phyloP scores from a whole-genome alignment of 2,797 vertebrate genomes.

The Linurgus olivaceus region DNA sequence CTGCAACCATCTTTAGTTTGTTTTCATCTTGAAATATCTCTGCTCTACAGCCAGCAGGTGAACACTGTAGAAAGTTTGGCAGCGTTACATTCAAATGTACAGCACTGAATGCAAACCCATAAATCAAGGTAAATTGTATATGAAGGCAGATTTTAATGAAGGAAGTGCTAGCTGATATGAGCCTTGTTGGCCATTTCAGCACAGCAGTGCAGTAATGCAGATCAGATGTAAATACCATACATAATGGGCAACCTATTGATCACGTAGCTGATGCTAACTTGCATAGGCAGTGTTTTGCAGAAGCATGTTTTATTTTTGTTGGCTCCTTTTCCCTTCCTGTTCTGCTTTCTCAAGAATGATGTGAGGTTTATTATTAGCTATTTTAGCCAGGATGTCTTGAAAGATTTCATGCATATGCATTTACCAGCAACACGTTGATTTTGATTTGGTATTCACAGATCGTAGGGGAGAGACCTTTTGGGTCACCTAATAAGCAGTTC shows the following conservation, averaged over 20 bases:
- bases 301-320: slow-evolving; percentile 24
- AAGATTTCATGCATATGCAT: slow-evolving; percentile 52
- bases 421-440: slow-evolving; percentile 29
- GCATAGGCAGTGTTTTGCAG: slow-evolving; percentile 1
- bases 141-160: slow-evolving; percentile 48
- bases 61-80: slow-evolving; percentile 6
- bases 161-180: background rate
- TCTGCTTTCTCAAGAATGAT: slow-evolving; percentile 16
- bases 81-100: background rate
- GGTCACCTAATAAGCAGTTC: slow-evolving; percentile 63
- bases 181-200: slow-evolving; percentile 20
- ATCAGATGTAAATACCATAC: slow-evolving; percentile 44
- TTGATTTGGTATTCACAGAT: slow-evolving; percentile 57
- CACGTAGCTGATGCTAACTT: background rate
- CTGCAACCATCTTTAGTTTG: slow-evolving; percentile 11
- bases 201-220: slow-evolving; percentile 26
- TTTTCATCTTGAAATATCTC: slow-evolving; percentile 39
- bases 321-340: slow-evolving; percentile 3
- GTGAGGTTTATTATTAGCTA: slow-evolving; percentile 28
- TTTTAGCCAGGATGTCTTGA: slow-evolving; percentile 34
- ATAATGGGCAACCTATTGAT: slow-evolving; percentile 28
- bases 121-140: slow-evolving; percentile 39
- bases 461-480: slow-evolving; percentile 12
- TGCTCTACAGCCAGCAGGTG: slow-evolving; percentile 32
- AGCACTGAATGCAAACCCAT: background rate